A percentile compares a stretch with the other conserved stretches of the same genome.
Evolutionary conservation across 2,888 invertebrate genomes (phyloP).

Genomic region (Argynnis bischoffii): DNA sequence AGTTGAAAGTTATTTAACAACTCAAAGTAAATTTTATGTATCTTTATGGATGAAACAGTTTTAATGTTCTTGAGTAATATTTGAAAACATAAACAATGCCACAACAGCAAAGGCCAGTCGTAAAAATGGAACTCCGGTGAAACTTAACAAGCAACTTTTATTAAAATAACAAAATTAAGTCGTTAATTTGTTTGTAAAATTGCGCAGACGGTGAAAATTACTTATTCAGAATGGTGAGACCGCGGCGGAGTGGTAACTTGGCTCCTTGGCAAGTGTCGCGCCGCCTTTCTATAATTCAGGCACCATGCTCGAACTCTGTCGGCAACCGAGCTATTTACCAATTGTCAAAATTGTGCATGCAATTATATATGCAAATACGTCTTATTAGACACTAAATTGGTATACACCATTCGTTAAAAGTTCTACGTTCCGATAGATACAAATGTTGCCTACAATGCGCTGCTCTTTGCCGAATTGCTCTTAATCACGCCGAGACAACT

Average conservation of each 20-base stretch:
- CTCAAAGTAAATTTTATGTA: not conserved
- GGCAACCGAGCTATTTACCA: slow-evolving; percentile 35
- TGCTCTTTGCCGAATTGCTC: slow-evolving; percentile 33
- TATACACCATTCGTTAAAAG: slow-evolving; percentile 22
- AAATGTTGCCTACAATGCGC: slow-evolving; percentile 28
- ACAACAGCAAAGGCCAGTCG: slow-evolving; percentile 64
- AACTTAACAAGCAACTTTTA: slow-evolving; percentile 74
- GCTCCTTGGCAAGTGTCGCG: slow-evolving; percentile 64
- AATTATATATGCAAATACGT: slow-evolving; percentile 34
- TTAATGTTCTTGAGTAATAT: slow-evolving; percentile 43
- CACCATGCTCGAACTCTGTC: slow-evolving; percentile 43
- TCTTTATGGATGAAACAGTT: not conserved
- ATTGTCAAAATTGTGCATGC: slow-evolving; percentile 37
- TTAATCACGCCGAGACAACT: slow-evolving; percentile 38
- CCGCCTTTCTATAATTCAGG: slow-evolving; percentile 72
- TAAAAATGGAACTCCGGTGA: slow-evolving; percentile 71
- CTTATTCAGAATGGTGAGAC: slow-evolving; percentile 73
- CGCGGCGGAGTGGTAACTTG: slow-evolving; percentile 59
- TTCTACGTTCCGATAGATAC: slow-evolving; percentile 31
- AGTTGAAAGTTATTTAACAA: not conserved
- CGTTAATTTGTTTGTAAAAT: slow-evolving; percentile 81
- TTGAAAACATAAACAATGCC: slow-evolving; percentile 67
- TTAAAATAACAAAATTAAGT: slow-evolving; percentile 79
- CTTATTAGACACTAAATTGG: slow-evolving; percentile 30
- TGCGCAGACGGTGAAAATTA: slow-evolving; percentile 79